phyloP scores from a whole-genome alignment of 2,888 invertebrate species.

The Tuberolachnus salignus region DNA sequence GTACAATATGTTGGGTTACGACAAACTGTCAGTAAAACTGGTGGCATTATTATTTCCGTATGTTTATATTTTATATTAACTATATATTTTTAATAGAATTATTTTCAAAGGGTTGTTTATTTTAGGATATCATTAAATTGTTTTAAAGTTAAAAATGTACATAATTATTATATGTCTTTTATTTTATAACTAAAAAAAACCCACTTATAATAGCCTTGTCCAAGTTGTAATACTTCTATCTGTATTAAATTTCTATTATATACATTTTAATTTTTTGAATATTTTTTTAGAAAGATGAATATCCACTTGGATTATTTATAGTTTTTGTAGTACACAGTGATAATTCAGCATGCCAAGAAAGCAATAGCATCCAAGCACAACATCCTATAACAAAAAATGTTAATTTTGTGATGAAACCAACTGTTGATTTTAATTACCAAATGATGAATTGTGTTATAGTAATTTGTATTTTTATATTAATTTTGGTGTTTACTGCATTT shows the following conservation, averaged over 20 bases:
- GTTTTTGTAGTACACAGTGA: slow-evolving; percentile 66
- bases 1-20: slow-evolving; percentile 77
- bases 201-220: too few relatives aligned
- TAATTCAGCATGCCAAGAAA: slow-evolving; percentile 61
- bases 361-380: background rate
- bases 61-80: slow-evolving; percentile 13
- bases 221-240: too few relatives aligned
- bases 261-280: too few relatives aligned
- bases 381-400: slow-evolving; percentile 25
- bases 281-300: slow-evolving; percentile 62
- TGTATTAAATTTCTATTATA: too few relatives aligned
- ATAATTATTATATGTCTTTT: too few relatives aligned
- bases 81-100: too few relatives aligned
- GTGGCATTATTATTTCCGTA: slow-evolving; percentile 78
- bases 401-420: slow-evolving; percentile 32
- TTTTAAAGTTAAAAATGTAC: too few relatives aligned
- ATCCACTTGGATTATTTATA: slow-evolving; percentile 64
- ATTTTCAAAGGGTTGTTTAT: too few relatives aligned
- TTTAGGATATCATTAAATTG: too few relatives aligned
- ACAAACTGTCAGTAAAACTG: slow-evolving; percentile 77
- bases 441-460: slow-evolving; percentile 35
- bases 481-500: slow-evolving; percentile 23
- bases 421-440: slow-evolving; percentile 51
- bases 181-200: too few relatives aligned
- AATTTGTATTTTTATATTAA: slow-evolving; percentile 9